Evolutionary conservation across 2,113 vertebrate genomes (phyloP).

Genomic region (Emydocephalus ijimae): DNA sequence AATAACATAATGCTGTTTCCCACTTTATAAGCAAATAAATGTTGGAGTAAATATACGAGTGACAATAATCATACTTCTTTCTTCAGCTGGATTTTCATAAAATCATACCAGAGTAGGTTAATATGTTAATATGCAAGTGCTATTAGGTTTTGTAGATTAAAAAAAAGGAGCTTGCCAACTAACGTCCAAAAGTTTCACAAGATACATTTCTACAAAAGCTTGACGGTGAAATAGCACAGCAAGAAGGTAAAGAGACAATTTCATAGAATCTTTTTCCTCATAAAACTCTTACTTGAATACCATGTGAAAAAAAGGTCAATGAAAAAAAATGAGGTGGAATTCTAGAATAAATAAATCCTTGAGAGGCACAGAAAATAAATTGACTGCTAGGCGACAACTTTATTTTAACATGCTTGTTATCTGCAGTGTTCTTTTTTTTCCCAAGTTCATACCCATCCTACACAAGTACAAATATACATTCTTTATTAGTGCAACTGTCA

Average conservation of each 20-base stretch:
- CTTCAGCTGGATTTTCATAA: background rate
- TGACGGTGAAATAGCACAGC: background rate
- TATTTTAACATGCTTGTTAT: background rate
- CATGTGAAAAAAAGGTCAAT: background rate
- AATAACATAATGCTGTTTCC: background rate
- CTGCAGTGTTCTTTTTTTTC: background rate
- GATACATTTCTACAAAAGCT: background rate
- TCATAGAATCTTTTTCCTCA: background rate
- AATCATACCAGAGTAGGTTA: background rate
- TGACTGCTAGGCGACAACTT: background rate
- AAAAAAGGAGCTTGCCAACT: background rate
- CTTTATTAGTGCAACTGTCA: background rate
- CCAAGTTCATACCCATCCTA: background rate
- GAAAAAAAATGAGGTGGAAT: background rate
- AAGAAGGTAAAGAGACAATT: background rate
- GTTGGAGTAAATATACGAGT: background rate
- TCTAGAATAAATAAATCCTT: background rate
- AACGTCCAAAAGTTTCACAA: background rate
- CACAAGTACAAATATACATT: background rate
- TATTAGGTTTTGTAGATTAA: background rate
- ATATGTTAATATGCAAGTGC: background rate
- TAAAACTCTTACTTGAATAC: background rate
- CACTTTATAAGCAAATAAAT: background rate
- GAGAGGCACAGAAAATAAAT: background rate
- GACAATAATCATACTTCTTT: background rate